Base-by-base conservation (phyloP, 2,113 vertebrate genomes). In the Perccottus glenii region DNA sequence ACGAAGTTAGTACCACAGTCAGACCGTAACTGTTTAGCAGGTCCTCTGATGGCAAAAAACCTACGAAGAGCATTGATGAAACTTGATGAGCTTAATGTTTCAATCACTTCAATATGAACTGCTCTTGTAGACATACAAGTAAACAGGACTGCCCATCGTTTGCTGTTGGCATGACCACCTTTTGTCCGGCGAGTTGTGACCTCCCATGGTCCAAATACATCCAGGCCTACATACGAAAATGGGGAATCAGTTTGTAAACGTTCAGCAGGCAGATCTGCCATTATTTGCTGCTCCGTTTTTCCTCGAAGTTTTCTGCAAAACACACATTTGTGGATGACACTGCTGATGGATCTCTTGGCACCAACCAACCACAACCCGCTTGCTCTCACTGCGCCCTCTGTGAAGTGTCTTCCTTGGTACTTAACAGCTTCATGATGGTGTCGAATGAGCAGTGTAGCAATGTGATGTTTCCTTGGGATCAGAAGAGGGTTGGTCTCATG, bases 281-380 rank as follows among this genome's bases (percentile, higher is more conserved):
- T 80, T 46, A 48, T 72, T 11, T 76, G 63, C 2, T 44, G 27
- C 10, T 65, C 42, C 5, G 50, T 15, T 42, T 12, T 74, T 1
- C 75, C 57, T 45, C 51, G 9, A 2, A 82, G 44, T 12, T 59
- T 70, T 1, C 47, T n/a, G 35, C 66, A 64, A 9, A 46, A 60
- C 1, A 70, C 27, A 50, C 65, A 65, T 12, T 69, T 51, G 10
- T 51, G n/a, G 53, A 35, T 9, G 70, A 61, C 2, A 57, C 45
- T n/a, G 14, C 14, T 43, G 36, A 72, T 11, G 82, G 58, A 36
- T 51, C 49, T 15, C 27, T 81, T 77, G 11, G 60, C 47, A 4
- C 66, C 74, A 35, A 67, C 33, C 10, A 81, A 73, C 75, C 75
- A 85, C 9, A 46, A 65, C 12, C 82, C 67, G 38, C 71, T 48